Conservation (phyloP, 2,888 invertebrate genomes). For the Apodemia hepburni region DNA sequence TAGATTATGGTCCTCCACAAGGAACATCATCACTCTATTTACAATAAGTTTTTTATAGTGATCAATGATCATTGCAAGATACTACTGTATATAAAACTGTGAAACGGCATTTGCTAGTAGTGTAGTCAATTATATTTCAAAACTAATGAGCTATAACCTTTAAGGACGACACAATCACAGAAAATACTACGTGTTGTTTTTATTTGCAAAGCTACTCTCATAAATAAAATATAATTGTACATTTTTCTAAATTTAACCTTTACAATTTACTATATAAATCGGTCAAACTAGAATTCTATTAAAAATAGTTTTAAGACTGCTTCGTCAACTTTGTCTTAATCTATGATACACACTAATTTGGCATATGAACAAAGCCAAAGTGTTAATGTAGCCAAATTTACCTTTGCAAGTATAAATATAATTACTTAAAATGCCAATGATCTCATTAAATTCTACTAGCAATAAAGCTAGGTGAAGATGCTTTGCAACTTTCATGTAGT, state of each 20-base stretch:
- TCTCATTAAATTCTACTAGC: not conserved
- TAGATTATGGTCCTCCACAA: not conserved
- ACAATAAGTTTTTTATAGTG: not conserved
- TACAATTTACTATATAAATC: constrained; percentile 3
- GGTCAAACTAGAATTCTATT: constrained; percentile 1
- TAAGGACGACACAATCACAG: constrained; percentile 1
- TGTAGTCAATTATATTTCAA: not conserved
- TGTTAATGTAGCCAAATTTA: not conserved
- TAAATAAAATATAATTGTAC: constrained; percentile 6
- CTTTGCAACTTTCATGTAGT: not conserved
- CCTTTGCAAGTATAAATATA: not conserved
- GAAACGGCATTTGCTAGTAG: not conserved
- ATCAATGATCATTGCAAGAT: not conserved
- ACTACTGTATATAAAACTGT: not conserved
- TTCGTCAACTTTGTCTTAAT: constrained; percentile 1
- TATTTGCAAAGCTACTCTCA: not conserved
- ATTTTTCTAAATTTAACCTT: constrained; percentile 13
- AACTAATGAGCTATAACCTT: not conserved
- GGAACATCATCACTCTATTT: not conserved
- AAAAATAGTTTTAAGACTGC: constrained; percentile 9
- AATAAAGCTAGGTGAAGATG: not conserved
- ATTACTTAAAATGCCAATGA: not conserved
- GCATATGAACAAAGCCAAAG: not conserved
- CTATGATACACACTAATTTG: not conserved
- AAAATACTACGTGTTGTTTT: constrained; percentile 42